Conservation (phyloP, 1,140 invertebrate species). For the Apis laboriosa region DNA sequence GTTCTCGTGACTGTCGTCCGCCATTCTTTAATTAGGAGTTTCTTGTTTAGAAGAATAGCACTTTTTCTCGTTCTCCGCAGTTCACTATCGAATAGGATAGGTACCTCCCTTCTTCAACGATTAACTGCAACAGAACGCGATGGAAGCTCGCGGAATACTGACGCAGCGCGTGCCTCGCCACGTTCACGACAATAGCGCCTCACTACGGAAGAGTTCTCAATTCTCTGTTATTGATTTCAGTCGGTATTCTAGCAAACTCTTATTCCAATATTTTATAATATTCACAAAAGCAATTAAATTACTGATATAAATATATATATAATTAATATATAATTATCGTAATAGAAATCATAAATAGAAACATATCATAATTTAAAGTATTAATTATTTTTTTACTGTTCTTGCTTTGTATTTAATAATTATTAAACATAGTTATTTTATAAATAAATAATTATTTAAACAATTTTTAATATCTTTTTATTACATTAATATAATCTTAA, state of each 20-base stretch:
- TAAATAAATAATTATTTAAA: neutral
- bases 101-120: neutral
- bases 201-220: neutral
- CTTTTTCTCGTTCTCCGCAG: constrained; percentile 52
- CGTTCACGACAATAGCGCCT: constrained; percentile 56
- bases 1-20: constrained; percentile 81
- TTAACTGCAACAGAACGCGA: constrained; percentile 54
- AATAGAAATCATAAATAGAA: neutral
- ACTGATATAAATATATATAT: neutral
- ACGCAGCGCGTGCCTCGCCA: constrained; percentile 55
- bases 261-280: neutral
- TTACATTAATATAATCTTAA: neutral
- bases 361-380: neutral
- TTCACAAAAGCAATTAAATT: neutral
- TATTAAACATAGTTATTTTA: neutral
- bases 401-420: neutral
- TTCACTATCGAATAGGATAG: constrained; percentile 21
- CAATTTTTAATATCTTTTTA: neutral
- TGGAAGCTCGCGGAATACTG: constrained; percentile 72
- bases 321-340: neutral
- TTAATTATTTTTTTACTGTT: too few relatives aligned
- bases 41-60: constrained; percentile 51
- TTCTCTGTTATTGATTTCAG: neutral
- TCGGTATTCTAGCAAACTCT: neutral
- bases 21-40: constrained; percentile 67